phyloP scores from a whole-genome alignment of 1,140 invertebrate species.

The Saxidomus purpurata region DNA sequence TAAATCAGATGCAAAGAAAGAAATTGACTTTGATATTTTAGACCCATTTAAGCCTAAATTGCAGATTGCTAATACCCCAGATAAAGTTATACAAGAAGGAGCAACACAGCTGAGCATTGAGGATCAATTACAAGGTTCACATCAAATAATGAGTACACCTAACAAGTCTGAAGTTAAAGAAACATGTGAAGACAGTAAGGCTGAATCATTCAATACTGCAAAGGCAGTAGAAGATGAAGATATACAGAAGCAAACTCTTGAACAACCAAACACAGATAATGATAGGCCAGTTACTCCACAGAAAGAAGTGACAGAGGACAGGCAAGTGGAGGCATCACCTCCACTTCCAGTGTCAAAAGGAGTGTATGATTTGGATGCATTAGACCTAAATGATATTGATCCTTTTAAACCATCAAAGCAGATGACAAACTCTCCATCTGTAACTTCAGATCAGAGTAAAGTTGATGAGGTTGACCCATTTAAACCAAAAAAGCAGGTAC shows the following conservation, averaged over 20 bases:
- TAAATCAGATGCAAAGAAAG: background rate
- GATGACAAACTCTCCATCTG: conserved; percentile 44
- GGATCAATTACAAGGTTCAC: background rate
- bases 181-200: background rate
- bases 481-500: conserved; percentile 53
- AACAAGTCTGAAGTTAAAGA: background rate
- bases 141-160: background rate
- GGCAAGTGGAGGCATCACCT: background rate
- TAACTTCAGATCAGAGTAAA: background rate
- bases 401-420: conserved; percentile 53
- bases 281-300: background rate
- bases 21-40: conserved; percentile 11
- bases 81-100: background rate
- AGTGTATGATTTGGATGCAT: conserved; percentile 19
- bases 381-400: conserved; percentile 57
- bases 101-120: background rate
- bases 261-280: background rate
- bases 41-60: conserved; percentile 52
- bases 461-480: conserved; percentile 28
- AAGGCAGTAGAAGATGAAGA: background rate
- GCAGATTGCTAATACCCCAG: conserved; percentile 46
- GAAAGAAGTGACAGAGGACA: background rate
- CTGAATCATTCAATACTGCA: background rate
- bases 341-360: conserved; percentile 26
- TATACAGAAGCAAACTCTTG: background rate